phyloP scores from a whole-genome alignment of 2,888 invertebrate genomes.

The Drosophila emarginata region DNA sequence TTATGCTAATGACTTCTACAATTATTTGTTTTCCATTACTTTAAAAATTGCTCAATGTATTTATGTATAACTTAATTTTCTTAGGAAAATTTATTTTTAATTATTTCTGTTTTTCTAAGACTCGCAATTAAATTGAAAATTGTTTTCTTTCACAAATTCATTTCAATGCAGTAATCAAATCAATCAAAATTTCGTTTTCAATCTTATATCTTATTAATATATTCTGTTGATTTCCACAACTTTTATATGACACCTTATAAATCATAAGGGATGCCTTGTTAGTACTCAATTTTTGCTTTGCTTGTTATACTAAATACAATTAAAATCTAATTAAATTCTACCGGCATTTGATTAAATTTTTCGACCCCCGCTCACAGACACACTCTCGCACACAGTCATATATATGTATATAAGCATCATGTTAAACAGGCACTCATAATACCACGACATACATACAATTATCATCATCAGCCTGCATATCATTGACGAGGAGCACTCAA shows the following conservation, averaged over 20 bases:
- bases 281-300: conserved; percentile 29
- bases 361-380: conserved; percentile 21
- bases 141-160: neutral
- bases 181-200: conserved; percentile 12
- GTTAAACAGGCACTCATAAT: conserved; percentile 73
- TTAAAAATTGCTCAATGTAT: no score
- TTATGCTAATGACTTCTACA: no score
- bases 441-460: conserved; percentile 56
- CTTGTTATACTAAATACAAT: conserved; percentile 58
- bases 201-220: conserved; percentile 1
- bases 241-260: conserved; percentile 36
- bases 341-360: conserved; percentile 72
- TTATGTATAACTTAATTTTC: no score
- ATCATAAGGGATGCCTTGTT: conserved; percentile 11
- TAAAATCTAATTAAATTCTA: conserved; percentile 75
- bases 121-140: neutral
- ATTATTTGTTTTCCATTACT: no score
- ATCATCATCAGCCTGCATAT: conserved; percentile 65
- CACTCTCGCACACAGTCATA: neutral
- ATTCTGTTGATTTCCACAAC: neutral
- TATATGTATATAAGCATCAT: conserved; percentile 53
- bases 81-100: neutral
- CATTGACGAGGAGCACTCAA: conserved; percentile 74
- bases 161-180: neutral
- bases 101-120: neutral